Evolutionary conservation across 2,888 invertebrate species (phyloP), one percentile per base, ranked within the genome.

Genomic region (Cynaeus angustus): DNA sequence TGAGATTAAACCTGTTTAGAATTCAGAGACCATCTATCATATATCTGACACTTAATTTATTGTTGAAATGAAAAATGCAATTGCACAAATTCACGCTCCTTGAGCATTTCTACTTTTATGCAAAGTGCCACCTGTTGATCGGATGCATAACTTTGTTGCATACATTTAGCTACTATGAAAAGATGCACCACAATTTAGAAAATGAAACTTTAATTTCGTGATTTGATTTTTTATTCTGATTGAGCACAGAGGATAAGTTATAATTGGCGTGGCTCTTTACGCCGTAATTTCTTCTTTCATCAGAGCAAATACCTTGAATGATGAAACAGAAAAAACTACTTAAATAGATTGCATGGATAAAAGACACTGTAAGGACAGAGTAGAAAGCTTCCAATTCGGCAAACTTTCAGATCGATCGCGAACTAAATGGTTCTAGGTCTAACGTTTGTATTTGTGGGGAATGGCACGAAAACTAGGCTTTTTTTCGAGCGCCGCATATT

Each of bases 11-110:
- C 33, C 33, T 30, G 5, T 9, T 53, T 53, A 33, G 33, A 53
- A 33, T 21, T 6, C 37, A 26, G 33, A 13, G 33, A 9, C 10
- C 52, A 53, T 53, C 53, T 53, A 53, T 53, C 53, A 53, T 30
- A 28, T 3, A 21, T 30, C 28, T 53, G 53, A 53, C 53, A 53
- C 33, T 53, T 53, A 53, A 53, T 53, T 53, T 53, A 53, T 53
- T 33, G 53, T 28, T 4, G 21, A 53, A 53, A 53, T 53, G 53
- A 12, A 53, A 52, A 53, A 53, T 53, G 12, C 46, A 14, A 1
- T 21, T 21, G 21, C 21, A 21, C 21, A 21, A 21, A 21, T 3
- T 21, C 21, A 21, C n/a, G n/a, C 21, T 21, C 21, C 21, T 21
- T 4, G 21, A 4, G 21, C 21, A 21, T 21, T 21, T 21, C 21